A percentile compares a stretch with the other conserved stretches of the same genome.
These are phyloP conservation scores for Papilio polyxenes DNA, from an alignment of 1,140 invertebrate species.

Conservation along the genomic window DNA sequence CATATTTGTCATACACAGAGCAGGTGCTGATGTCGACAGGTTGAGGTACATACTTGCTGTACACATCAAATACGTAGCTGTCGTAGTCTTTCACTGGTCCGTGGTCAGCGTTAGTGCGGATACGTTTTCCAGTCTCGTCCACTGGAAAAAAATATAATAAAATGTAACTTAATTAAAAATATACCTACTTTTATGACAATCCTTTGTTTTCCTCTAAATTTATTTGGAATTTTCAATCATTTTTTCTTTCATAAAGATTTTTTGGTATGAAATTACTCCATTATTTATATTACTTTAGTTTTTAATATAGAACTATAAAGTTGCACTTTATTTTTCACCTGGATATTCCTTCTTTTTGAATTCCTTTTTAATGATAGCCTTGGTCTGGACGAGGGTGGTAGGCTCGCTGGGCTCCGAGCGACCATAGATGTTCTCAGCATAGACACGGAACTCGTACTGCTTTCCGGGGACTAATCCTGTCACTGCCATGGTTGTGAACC, in stretches of 20 bases:
- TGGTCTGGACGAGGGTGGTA: conserved; percentile 90
- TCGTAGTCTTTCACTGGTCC: conserved; percentile 96
- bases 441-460: conserved; percentile 98
- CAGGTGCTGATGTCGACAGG: conserved; percentile 97
- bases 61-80: conserved; percentile 98
- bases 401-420: conserved; percentile 94
- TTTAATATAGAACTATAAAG: too few species aligned
- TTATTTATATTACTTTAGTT: too few species aligned
- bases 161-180: too few species aligned
- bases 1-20: conserved; percentile 98
- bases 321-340: conserved; percentile 69
- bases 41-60: conserved; percentile 97
- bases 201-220: too few species aligned
- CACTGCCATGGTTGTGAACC: conserved; percentile 95
- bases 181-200: too few species aligned
- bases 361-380: conserved; percentile 89
- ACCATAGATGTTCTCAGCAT: conserved; percentile 98
- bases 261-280: too few species aligned
- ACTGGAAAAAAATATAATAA: conserved; percentile 73
- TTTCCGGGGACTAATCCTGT: conserved; percentile 93
- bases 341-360: conserved; percentile 88
- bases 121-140: conserved; percentile 95
- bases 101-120: conserved; percentile 93
- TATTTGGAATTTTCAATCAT: too few species aligned
- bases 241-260: too few species aligned